A percentile compares a stretch with the other conserved stretches of the same genome.
Conservation (phyloP, 1,140 invertebrate species). For the Aphaenogaster floridana region DNA sequence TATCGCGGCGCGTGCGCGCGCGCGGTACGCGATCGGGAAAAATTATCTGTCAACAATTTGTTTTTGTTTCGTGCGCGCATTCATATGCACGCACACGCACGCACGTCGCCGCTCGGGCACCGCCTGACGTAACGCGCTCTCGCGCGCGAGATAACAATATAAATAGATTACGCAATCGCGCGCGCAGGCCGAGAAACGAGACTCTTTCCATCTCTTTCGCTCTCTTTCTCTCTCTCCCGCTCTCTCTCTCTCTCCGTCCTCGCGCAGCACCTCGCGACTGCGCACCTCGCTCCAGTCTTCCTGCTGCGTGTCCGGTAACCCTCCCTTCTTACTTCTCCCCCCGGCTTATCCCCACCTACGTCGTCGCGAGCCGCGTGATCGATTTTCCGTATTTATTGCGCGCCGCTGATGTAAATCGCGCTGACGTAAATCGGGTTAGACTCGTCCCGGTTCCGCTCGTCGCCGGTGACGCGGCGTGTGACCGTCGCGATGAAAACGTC, state of each 20-base stretch:
- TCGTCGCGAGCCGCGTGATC: conserved; percentile 67
- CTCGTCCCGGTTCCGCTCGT: conserved; percentile 1
- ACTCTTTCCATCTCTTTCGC: background rate
- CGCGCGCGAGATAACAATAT: conserved; percentile 79
- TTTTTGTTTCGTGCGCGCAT: conserved; percentile 57
- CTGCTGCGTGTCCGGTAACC: conserved; percentile 15
- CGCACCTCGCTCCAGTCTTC: background rate
- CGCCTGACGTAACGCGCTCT: conserved; percentile 71
- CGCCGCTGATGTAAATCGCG: conserved; percentile 55
- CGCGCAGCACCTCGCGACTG: conserved; percentile 31
- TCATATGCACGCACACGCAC: background rate
- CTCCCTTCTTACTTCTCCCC: no score
- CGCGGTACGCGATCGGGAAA: conserved; percentile 35
- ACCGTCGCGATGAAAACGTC: background rate
- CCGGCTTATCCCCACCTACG: background rate
- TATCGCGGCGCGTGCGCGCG: background rate
- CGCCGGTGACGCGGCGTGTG: background rate
- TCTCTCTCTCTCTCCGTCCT: background rate
- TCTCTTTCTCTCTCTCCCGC: background rate
- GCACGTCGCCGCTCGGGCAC: conserved; percentile 57
- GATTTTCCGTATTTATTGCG: conserved; percentile 78
- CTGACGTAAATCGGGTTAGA: conserved; percentile 64
- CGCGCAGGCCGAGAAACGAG: conserved; percentile 65
- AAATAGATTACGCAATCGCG: conserved; percentile 84
- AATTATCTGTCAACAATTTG: conserved; percentile 76